A percentile compares a stretch with the other conserved stretches of the same genome.
These are phyloP conservation scores for Zapornia atra DNA, from an alignment of 2,113 vertebrate genomes.

Conservation along the genomic window DNA sequence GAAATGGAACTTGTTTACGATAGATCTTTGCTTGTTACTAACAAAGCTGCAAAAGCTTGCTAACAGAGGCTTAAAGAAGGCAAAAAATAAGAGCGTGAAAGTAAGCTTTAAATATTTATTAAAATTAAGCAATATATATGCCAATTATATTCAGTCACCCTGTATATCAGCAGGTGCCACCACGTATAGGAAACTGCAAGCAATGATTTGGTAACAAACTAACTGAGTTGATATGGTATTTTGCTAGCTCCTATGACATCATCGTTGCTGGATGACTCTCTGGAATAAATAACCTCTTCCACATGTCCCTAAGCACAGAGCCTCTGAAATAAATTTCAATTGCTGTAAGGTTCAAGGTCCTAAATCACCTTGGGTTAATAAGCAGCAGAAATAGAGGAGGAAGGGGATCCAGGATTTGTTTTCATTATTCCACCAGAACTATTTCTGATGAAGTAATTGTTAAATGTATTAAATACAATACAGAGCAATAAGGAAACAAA, in stretches of 20 bases:
- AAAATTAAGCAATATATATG: neutral
- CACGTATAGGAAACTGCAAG: neutral
- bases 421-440: constrained; percentile 47
- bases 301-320: constrained; percentile 32
- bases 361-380: constrained; percentile 69
- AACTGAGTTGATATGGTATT: neutral
- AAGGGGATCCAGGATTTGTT: constrained; percentile 39
- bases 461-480: constrained; percentile 26
- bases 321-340: constrained; percentile 57
- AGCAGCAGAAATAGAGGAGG: constrained; percentile 42
- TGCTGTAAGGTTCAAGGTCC: constrained; percentile 31
- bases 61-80: neutral
- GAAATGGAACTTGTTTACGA: neutral
- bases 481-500: constrained; percentile 11
- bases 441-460: constrained; percentile 38
- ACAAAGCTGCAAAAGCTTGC: neutral
- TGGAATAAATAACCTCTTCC: constrained; percentile 69
- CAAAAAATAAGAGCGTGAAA: neutral
- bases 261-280: constrained; percentile 21
- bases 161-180: constrained; percentile 43
- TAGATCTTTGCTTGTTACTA: neutral
- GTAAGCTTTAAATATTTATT: neutral
- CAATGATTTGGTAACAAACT: constrained; percentile 41
- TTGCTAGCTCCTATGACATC: constrained; percentile 45
- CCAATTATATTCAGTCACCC: neutral